Percentiles rank a stretch among this genome's conserved stretches.
Evolutionary conservation across 2,113 vertebrate genomes (phyloP).

Genomic region (Larimichthys crocea): DNA sequence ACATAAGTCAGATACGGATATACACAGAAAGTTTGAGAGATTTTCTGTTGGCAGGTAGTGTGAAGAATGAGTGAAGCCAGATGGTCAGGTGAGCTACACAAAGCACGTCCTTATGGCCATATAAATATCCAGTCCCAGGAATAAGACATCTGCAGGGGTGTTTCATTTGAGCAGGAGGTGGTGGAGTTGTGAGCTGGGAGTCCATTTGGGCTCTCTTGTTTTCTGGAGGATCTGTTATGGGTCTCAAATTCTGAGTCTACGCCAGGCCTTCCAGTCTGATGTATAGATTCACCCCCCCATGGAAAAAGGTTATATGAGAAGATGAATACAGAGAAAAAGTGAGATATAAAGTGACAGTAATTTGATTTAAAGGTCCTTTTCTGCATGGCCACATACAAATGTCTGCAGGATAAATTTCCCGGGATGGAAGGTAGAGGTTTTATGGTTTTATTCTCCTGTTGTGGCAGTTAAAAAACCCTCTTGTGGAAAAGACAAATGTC

Average conservation of each 20-base stretch:
- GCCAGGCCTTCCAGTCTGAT: neutral
- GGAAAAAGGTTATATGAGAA: constrained; percentile 5
- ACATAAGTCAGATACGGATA: neutral
- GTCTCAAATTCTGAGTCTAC: neutral
- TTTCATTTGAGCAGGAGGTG: constrained; percentile 12
- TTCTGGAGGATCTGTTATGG: constrained; percentile 6
- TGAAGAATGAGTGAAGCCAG: constrained; percentile 16
- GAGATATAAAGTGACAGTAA: neutral
- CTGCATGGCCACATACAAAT: neutral
- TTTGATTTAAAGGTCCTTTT: neutral
- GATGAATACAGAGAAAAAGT: neutral
- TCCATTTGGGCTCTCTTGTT: constrained; percentile 2
- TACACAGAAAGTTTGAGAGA: neutral
- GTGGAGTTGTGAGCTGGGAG: neutral
- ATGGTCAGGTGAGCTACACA: constrained; percentile 1
- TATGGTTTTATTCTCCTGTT: constrained; percentile 16
- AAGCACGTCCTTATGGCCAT: neutral
- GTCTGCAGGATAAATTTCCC: constrained; percentile 16
- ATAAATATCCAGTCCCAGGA: neutral
- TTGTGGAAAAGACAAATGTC: constrained; percentile 33
- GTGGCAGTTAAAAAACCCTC: constrained; percentile 19
- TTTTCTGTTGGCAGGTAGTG: neutral
- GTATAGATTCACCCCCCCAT: constrained; percentile 8
- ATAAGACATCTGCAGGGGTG: constrained; percentile 27
- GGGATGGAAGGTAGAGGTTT: constrained; percentile 32